phyloP scores from a whole-genome alignment of 2,113 vertebrate species.

The Mus spicilegus region DNA sequence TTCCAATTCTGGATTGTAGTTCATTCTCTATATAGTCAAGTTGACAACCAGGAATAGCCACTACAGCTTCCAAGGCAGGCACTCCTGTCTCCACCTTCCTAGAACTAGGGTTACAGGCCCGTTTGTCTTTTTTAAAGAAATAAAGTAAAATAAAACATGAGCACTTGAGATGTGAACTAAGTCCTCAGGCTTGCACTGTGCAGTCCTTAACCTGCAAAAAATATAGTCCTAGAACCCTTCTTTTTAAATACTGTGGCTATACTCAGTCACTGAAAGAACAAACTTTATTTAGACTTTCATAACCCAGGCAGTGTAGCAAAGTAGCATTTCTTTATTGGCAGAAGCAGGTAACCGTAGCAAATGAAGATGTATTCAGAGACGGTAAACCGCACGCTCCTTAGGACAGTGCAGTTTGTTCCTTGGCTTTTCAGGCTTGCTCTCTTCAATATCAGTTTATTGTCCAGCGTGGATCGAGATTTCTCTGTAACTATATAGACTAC shows the following conservation, averaged over 20 bases:
- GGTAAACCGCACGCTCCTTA: background rate
- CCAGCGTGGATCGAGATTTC: conserved; percentile 21
- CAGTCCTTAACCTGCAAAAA: background rate
- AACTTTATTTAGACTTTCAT: conserved; percentile 16
- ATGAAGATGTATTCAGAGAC: background rate
- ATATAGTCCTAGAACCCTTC: background rate
- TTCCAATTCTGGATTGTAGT: too few species aligned
- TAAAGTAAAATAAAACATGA: background rate
- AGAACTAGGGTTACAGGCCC: background rate
- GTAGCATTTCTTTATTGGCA: background rate
- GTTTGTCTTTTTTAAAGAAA: background rate
- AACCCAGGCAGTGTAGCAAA: background rate
- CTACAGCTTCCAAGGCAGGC: background rate
- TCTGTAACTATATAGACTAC: background rate
- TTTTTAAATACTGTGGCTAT: conserved; percentile 1
- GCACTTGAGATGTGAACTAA: background rate
- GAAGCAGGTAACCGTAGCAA: background rate
- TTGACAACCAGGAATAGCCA: too few species aligned
- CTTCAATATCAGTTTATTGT: conserved; percentile 25
- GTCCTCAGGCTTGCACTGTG: background rate
- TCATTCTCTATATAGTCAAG: too few species aligned
- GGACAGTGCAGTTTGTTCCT: background rate
- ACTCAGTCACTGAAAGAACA: conserved; percentile 22
- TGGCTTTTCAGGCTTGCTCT: background rate
- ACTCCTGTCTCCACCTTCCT: too few species aligned